Evolutionary conservation across 2,888 invertebrate genomes (phyloP).

Genomic region (Diogma glabrata): DNA sequence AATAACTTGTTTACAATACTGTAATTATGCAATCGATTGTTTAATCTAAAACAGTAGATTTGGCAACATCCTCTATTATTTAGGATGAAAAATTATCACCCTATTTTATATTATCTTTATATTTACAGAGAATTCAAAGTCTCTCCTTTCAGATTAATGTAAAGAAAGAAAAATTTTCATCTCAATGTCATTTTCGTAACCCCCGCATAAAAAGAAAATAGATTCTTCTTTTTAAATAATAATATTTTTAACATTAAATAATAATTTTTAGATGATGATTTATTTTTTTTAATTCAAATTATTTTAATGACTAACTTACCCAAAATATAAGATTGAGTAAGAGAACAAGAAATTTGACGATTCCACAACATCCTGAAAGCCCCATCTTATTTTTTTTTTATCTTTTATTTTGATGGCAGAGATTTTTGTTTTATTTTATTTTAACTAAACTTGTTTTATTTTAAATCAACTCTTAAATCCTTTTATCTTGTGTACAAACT

Average conservation of each 20-base stretch:
- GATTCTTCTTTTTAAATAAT: constrained; percentile 3
- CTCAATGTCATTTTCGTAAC: constrained; percentile 6
- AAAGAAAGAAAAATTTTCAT: no score
- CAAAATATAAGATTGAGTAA: constrained; percentile 34
- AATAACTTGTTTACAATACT: no score
- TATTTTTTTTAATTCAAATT: background rate
- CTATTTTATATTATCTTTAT: no score
- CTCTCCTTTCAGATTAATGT: no score
- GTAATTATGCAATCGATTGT: no score
- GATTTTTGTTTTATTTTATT: background rate
- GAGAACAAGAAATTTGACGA: constrained; percentile 35
- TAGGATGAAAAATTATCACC: no score
- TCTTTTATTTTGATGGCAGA: no score
- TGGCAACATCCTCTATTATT: no score
- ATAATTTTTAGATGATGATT: constrained; percentile 1
- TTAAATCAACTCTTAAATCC: constrained; percentile 2
- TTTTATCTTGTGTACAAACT: background rate
- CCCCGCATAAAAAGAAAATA: constrained; percentile 3
- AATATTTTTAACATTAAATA: background rate
- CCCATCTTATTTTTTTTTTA: constrained; percentile 34
- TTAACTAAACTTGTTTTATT: constrained; percentile 1
- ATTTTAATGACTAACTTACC: constrained; percentile 24
- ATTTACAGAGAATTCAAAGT: no score
- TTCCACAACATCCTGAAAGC: constrained; percentile 34
- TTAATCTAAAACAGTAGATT: no score